phyloP scores from a whole-genome alignment of 2,113 vertebrate genomes.

The Laticauda colubrina region DNA sequence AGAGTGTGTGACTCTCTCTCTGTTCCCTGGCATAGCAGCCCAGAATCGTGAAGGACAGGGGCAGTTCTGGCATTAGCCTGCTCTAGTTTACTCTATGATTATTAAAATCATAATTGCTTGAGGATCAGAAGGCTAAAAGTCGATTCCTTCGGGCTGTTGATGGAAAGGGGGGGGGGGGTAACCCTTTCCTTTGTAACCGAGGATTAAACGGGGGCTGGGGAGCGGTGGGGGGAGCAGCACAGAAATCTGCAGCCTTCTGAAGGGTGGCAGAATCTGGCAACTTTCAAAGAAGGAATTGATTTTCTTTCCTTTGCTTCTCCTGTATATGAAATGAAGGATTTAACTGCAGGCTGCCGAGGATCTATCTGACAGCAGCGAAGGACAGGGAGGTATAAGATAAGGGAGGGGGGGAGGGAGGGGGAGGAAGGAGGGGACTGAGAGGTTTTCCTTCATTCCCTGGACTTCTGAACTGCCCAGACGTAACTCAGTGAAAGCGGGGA shows the following conservation, averaged over 20 bases:
- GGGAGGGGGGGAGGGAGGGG: background rate
- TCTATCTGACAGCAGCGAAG: constrained; percentile 19
- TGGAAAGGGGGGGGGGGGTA: background rate
- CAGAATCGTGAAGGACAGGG: background rate
- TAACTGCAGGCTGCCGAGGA: constrained; percentile 8
- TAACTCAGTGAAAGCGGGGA: background rate
- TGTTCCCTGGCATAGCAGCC: background rate
- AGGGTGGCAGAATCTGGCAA: constrained; percentile 25
- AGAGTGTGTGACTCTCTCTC: background rate
- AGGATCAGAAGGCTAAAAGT: background rate
- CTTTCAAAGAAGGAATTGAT: constrained; percentile 50
- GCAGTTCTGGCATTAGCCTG: background rate
- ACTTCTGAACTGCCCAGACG: background rate
- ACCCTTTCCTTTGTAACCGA: constrained; percentile 24
- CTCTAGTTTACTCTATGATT: background rate
- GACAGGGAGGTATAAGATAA: constrained; percentile 21
- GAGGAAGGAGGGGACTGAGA: background rate
- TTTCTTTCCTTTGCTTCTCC: constrained; percentile 18
- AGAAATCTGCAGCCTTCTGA: constrained; percentile 34
- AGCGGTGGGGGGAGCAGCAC: background rate
- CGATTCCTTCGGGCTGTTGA: background rate
- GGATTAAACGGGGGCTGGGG: background rate
- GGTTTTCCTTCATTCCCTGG: background rate
- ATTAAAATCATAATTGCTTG: background rate
- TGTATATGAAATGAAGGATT: constrained; percentile 24